Evolutionary conservation across 2,113 vertebrate genomes (phyloP).

Genomic region (Phoenicopterus ruber): DNA sequence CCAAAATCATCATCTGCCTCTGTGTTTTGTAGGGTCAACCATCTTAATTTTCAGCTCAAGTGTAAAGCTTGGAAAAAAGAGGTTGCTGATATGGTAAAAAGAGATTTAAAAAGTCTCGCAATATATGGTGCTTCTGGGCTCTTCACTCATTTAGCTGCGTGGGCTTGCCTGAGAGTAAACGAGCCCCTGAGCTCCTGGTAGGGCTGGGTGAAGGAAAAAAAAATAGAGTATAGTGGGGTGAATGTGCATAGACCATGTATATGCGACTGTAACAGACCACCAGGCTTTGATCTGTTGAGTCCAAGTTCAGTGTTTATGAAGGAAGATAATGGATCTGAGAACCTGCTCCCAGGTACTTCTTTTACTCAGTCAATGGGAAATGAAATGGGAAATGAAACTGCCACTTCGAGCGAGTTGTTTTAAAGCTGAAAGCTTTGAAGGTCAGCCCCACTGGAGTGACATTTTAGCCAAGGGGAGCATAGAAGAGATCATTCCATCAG

Average conservation of each 20-base stretch:
- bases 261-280: background rate
- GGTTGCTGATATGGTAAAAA: background rate
- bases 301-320: background rate
- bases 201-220: background rate
- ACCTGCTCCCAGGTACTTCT: background rate
- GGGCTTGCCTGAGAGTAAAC: background rate
- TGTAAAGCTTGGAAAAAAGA: background rate
- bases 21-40: background rate
- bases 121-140: background rate
- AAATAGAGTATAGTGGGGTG: background rate
- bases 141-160: background rate
- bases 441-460: slow-evolving; percentile 12
- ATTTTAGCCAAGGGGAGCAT: slow-evolving; percentile 23
- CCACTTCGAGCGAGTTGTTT: slow-evolving; percentile 31
- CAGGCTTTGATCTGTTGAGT: background rate
- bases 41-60: background rate
- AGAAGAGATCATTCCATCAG: background rate
- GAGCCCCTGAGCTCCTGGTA: background rate
- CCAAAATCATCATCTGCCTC: background rate
- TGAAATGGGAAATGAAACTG: background rate
- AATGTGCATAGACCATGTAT: background rate
- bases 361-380: slow-evolving; percentile 6
- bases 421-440: slow-evolving; percentile 53
- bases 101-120: background rate
- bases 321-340: background rate